phyloP scores from a whole-genome alignment of 2,888 invertebrate genomes.

The Sphaerophoria taeniata region DNA sequence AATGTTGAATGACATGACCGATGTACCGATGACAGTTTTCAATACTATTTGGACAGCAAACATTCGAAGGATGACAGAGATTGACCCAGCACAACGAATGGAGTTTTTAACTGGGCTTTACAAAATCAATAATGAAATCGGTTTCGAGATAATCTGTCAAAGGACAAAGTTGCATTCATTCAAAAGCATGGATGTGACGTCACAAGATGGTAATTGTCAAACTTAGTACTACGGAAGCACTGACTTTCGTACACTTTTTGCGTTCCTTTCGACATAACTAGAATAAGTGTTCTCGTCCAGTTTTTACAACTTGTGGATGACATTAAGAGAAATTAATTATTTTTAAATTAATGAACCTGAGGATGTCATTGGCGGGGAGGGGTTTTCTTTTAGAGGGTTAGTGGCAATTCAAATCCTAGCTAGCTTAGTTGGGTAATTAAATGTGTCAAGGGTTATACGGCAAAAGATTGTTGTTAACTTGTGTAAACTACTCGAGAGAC shows the following conservation, averaged over 20 bases:
- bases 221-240: too few species aligned
- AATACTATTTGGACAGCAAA: conserved; percentile 34
- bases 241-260: too few species aligned
- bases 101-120: too few species aligned
- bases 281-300: conserved; percentile 19
- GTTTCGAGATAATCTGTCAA: too few species aligned
- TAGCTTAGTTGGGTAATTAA: conserved; percentile 78
- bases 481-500: conserved; percentile 45
- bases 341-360: conserved; percentile 76
- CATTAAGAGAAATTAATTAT: conserved; percentile 78
- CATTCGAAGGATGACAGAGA: background rate
- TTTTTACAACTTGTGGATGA: conserved; percentile 72
- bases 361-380: background rate
- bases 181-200: too few species aligned
- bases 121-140: too few species aligned
- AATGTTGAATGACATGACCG: conserved; percentile 36
- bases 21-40: conserved; percentile 54
- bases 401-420: conserved; percentile 64
- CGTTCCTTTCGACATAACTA: too few species aligned
- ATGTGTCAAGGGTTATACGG: conserved; percentile 78
- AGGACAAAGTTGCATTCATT: too few species aligned
- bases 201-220: too few species aligned
- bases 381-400: background rate
- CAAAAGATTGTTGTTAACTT: conserved; percentile 72
- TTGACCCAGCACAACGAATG: background rate